A percentile compares a stretch with the other conserved stretches of the same genome.
Conservation (phyloP, 2,888 invertebrate genomes). For the Pyrochroa serraticornis region DNA sequence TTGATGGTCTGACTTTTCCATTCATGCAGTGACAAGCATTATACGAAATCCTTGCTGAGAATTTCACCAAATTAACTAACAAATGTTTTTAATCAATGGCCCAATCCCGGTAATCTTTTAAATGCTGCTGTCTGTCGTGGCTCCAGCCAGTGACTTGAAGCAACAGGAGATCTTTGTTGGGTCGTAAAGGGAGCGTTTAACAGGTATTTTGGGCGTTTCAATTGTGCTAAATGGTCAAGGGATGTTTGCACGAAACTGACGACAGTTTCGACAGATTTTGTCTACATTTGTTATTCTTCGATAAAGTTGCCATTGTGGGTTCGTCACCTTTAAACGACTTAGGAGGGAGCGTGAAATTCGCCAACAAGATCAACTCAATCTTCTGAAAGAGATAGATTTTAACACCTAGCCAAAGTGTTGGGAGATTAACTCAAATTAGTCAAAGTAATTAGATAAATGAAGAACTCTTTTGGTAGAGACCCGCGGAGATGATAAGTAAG, state of each 20-base stretch:
- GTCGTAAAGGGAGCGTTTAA: slow-evolving; percentile 51
- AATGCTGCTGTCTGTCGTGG: slow-evolving; percentile 47
- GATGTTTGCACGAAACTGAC: slow-evolving; percentile 48
- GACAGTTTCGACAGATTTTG: slow-evolving; percentile 46
- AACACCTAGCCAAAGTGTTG: too few relatives aligned
- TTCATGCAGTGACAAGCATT: slow-evolving; percentile 45
- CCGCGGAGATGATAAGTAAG: too few relatives aligned
- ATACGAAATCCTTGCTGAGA: slow-evolving; percentile 41
- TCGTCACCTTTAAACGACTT: too few relatives aligned
- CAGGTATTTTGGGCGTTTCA: slow-evolving; percentile 52
- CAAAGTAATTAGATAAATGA: too few relatives aligned
- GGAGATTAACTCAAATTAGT: too few relatives aligned
- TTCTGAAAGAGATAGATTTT: too few relatives aligned
- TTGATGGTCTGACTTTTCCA: slow-evolving; percentile 45
- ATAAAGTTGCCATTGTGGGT: too few relatives aligned
- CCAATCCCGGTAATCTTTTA: slow-evolving; percentile 52
- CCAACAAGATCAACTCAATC: too few relatives aligned
- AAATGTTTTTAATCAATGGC: slow-evolving; percentile 56
- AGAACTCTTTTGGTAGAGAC: too few relatives aligned
- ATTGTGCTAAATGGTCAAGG: slow-evolving; percentile 38
- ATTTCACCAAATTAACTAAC: slow-evolving; percentile 54
- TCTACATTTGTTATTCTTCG: slow-evolving; percentile 8
- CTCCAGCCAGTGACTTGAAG: slow-evolving; percentile 49
- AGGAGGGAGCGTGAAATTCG: too few relatives aligned
- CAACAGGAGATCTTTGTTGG: slow-evolving; percentile 46